phyloP scores from a whole-genome alignment of 2,888 invertebrate species.

The Cheilosia impressa region DNA sequence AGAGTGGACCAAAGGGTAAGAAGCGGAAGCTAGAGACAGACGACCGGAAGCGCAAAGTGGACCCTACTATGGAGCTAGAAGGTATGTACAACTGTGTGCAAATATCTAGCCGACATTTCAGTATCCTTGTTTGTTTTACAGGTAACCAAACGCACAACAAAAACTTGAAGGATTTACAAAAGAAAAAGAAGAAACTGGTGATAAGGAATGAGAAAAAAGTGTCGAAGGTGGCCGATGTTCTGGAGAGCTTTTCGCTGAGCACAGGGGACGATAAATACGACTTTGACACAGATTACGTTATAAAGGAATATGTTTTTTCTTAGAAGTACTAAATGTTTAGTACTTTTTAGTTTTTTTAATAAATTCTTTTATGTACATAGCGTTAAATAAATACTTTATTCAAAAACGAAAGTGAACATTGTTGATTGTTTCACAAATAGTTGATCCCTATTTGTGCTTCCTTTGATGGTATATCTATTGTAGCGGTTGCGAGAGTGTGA shows the following conservation, averaged over 20 bases:
- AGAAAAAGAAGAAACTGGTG: slow-evolving; percentile 86
- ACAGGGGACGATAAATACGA: slow-evolving; percentile 80
- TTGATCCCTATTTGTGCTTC: no score
- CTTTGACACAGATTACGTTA: slow-evolving; percentile 81
- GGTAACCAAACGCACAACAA: slow-evolving; percentile 86
- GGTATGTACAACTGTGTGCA: slow-evolving; percentile 83
- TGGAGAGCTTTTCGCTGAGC: slow-evolving; percentile 85
- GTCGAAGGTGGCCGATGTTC: slow-evolving; percentile 86
- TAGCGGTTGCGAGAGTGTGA: no score
- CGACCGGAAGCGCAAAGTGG: slow-evolving; percentile 84
- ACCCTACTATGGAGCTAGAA: slow-evolving; percentile 88
- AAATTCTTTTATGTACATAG: slow-evolving; percentile 48
- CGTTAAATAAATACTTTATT: slow-evolving; percentile 50
- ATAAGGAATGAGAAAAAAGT: slow-evolving; percentile 87
- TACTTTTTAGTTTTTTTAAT: slow-evolving; percentile 23
- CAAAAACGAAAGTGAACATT: not conserved
- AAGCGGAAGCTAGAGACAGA: slow-evolving; percentile 79
- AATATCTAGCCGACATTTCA: not conserved
- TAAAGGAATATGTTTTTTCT: slow-evolving; percentile 77
- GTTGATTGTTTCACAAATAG: no score
- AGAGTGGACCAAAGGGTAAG: slow-evolving; percentile 78
- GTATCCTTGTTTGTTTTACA: slow-evolving; percentile 48
- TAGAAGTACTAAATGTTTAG: slow-evolving; percentile 5
- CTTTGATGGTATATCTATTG: no score
- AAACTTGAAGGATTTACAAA: slow-evolving; percentile 84